phyloP scores from a whole-genome alignment of 2,113 vertebrate species.

The Jacana jacana region DNA sequence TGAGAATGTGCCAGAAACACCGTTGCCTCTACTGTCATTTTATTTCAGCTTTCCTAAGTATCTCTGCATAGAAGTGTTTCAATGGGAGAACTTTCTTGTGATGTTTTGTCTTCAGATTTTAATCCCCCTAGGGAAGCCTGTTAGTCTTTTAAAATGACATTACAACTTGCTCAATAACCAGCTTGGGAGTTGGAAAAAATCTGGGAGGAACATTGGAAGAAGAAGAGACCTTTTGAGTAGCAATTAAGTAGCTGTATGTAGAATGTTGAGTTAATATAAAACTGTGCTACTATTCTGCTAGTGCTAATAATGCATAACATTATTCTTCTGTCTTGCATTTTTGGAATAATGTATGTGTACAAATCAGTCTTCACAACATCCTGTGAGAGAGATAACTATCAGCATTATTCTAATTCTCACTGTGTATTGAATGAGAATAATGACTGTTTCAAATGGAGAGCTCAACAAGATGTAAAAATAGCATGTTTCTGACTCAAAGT shows the following conservation, averaged over 20 bases:
- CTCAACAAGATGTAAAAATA: neutral
- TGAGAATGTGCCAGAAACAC: neutral
- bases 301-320: constrained; percentile 19
- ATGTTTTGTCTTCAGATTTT: constrained; percentile 23
- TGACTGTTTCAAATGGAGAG: neutral
- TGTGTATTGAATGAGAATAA: neutral
- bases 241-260: neutral
- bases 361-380: neutral
- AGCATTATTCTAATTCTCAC: neutral
- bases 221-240: neutral
- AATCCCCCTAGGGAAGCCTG: neutral
- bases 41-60: neutral
- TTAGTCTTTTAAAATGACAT: constrained; percentile 45
- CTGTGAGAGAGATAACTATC: constrained; percentile 7
- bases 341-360: neutral
- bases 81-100: neutral
- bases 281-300: neutral
- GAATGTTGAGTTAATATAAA: neutral
- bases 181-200: neutral
- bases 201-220: neutral
- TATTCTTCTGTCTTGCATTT: constrained; percentile 21
- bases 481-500: neutral
- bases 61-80: neutral
- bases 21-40: neutral
- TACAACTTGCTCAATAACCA: constrained; percentile 16